These are phyloP conservation scores for Clarias laeviceps DNA, from an alignment of 2,797 vertebrate genomes.

Conservation along the genomic window DNA sequence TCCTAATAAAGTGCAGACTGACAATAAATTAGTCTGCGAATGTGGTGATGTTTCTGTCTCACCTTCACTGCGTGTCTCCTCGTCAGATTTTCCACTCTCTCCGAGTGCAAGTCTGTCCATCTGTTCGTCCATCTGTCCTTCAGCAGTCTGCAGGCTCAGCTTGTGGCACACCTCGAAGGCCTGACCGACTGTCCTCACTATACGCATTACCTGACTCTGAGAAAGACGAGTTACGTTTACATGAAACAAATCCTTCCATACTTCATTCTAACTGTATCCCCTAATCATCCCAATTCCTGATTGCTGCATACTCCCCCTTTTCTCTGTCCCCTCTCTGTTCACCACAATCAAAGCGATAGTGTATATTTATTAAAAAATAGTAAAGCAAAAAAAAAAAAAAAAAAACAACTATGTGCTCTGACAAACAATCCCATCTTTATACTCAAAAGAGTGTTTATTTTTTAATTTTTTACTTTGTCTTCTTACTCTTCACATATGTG, in stretches of 20 bases:
- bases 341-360: too few relatives aligned
- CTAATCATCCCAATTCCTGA: not conserved
- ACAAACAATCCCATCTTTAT: too few relatives aligned
- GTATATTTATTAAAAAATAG: too few relatives aligned
- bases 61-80: slow-evolving; percentile 76
- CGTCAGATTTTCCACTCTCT: slow-evolving; percentile 76
- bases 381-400: too few relatives aligned
- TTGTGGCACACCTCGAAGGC: slow-evolving; percentile 90
- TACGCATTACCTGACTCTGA: slow-evolving; percentile 85
- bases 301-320: not conserved
- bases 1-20: not conserved
- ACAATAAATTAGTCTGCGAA: not conserved
- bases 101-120: slow-evolving; percentile 73
- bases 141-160: slow-evolving; percentile 82
- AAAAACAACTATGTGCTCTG: too few relatives aligned
- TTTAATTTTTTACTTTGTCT: too few relatives aligned
- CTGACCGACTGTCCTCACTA: slow-evolving; percentile 84
- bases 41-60: slow-evolving; percentile 42
- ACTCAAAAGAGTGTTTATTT: too few relatives aligned
- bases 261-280: not conserved
- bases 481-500: too few relatives aligned
- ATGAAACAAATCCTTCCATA: not conserved
- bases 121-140: slow-evolving; percentile 75
- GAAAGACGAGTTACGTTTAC: not conserved
- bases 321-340: too few relatives aligned